These are phyloP conservation scores for Andinoacara biseriatus DNA, from an alignment of 2,113 vertebrate genomes.

Conservation along the genomic window DNA sequence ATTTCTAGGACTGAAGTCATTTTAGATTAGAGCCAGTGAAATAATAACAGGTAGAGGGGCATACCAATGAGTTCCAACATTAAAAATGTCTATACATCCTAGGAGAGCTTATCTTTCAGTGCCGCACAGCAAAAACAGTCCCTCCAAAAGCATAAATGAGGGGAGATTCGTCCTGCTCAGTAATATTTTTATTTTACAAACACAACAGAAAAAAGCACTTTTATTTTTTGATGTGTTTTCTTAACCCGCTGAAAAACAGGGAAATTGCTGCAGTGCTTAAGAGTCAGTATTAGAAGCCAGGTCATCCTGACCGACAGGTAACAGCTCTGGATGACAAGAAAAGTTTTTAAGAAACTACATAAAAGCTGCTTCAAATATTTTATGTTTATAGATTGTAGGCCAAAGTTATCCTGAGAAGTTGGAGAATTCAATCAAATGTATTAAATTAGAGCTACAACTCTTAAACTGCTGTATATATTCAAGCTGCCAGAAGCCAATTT, in stretches of 20 bases:
- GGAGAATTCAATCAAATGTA: background rate
- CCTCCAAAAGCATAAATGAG: background rate
- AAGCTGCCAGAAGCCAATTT: background rate
- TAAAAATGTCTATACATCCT: slow-evolving; percentile 10
- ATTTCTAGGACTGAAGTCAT: slow-evolving; percentile 54
- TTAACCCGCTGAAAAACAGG: background rate
- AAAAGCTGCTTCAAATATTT: background rate
- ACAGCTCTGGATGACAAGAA: background rate
- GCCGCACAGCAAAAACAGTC: slow-evolving; percentile 17
- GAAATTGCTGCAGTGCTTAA: background rate
- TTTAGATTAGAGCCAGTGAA: slow-evolving; percentile 61
- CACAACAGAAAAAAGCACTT: background rate
- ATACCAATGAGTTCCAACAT: slow-evolving; percentile 46
- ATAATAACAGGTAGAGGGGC: slow-evolving; percentile 44
- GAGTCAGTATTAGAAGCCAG: background rate
- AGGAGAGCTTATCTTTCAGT: slow-evolving; percentile 16
- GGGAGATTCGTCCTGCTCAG: background rate
- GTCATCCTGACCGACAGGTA: background rate
- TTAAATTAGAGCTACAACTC: background rate
- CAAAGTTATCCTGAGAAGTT: background rate
- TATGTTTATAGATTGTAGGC: background rate
- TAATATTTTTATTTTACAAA: slow-evolving; percentile 23
- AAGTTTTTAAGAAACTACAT: fast-evolving
- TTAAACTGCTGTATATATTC: background rate
- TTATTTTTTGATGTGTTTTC: background rate